These are phyloP conservation scores for Thera obeliscata DNA, from an alignment of 2,888 invertebrate species.

Conservation along the genomic window DNA sequence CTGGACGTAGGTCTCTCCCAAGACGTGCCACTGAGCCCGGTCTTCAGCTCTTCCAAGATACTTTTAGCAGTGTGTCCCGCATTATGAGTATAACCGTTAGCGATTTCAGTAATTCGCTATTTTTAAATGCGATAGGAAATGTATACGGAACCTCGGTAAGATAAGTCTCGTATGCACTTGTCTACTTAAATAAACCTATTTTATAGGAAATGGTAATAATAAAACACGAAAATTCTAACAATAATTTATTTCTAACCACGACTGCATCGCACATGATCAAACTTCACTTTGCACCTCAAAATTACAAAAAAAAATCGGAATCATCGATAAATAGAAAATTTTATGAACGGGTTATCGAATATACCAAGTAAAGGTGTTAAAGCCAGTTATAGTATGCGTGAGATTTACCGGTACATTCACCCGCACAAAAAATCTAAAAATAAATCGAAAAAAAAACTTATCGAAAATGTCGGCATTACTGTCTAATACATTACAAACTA, in stretches of 20 bases:
- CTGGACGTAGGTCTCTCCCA: too few relatives aligned
- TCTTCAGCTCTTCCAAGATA: too few relatives aligned
- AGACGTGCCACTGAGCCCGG: too few relatives aligned
- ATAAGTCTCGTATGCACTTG: too few relatives aligned
- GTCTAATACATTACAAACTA: conserved; percentile 16
- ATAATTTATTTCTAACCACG: conserved; percentile 54
- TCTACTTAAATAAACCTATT: too few relatives aligned
- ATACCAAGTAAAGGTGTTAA: conserved; percentile 59
- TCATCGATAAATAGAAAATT: background rate
- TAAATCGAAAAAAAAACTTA: background rate
- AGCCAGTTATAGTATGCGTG: conserved; percentile 72
- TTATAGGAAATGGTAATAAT: background rate
- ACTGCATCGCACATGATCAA: conserved; percentile 59
- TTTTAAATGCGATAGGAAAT: too few relatives aligned
- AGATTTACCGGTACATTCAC: conserved; percentile 54
- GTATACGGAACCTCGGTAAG: too few relatives aligned
- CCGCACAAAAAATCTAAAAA: conserved; percentile 31
- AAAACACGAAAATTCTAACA: conserved; percentile 54
- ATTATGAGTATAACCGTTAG: too few relatives aligned
- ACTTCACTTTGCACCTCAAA: conserved; percentile 12
- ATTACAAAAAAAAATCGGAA: background rate
- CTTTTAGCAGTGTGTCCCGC: too few relatives aligned
- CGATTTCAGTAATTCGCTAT: too few relatives aligned
- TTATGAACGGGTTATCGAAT: background rate
- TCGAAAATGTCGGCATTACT: conserved; percentile 29